Evolutionary conservation across 2,797 vertebrate genomes (phyloP).

Genomic region (Pangasius sanitwongsei): DNA sequence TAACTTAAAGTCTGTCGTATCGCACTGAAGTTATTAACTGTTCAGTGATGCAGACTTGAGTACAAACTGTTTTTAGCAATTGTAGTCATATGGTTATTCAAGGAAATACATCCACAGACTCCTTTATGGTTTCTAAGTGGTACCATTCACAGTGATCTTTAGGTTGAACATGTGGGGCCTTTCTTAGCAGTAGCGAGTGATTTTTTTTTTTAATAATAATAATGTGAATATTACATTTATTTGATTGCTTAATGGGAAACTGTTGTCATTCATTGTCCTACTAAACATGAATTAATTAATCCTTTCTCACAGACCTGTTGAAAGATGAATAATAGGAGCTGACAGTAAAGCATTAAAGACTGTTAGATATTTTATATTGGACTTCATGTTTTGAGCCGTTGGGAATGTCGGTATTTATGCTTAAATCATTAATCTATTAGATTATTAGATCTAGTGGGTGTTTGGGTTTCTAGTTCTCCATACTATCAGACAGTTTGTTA

Average conservation of each 20-base stretch:
- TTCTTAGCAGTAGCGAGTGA: not conserved
- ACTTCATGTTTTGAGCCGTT: not conserved
- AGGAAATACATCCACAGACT: no score
- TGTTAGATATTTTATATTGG: not conserved
- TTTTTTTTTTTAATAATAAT: not conserved
- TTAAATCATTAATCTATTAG: not conserved
- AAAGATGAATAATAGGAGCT: not conserved
- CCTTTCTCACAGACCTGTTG: not conserved
- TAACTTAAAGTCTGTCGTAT: no score
- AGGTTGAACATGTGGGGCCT: no score
- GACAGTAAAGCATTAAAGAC: not conserved
- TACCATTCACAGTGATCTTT: not conserved
- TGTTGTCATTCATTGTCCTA: not conserved
- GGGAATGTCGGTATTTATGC: not conserved
- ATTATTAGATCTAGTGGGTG: not conserved
- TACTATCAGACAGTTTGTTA: constrained; percentile 18
- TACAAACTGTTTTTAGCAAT: not conserved
- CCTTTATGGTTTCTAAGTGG: not conserved
- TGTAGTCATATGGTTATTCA: not conserved
- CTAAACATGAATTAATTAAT: not conserved
- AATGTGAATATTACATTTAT: not conserved
- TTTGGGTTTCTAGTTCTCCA: constrained; percentile 23
- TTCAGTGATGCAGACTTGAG: no score
- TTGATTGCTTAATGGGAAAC: not conserved
- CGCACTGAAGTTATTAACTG: no score